Base-by-base conservation (phyloP, 2,888 invertebrate species). In the Monochamus alternatus region DNA sequence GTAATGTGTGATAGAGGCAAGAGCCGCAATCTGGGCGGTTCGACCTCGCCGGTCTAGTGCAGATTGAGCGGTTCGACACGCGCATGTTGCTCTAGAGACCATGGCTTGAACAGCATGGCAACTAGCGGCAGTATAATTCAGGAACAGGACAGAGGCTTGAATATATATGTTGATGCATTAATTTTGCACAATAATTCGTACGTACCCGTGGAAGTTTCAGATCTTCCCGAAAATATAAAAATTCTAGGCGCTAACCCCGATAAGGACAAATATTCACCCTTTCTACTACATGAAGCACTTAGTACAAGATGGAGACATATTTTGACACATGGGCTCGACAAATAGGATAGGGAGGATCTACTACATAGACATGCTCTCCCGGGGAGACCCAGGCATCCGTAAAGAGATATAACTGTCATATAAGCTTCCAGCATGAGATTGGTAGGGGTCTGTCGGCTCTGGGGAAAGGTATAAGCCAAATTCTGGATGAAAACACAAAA, bases 171-270 rank as follows among this genome's bases (percentile, higher is more conserved):
- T 1, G 22, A 22, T 22, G 22, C 22, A 22, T 22, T 22, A 0
- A 22, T 22, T 22, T 22, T 22, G 22, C 22, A 22, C 22, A 22
- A 22, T 22, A 1, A 22, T 22, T 22, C 22, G 22, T 0, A 22
- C 22, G 22, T 22, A 22, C 22, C 22, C 22, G 22, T 1, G 22
- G 22, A 22, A 22, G 22, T 22, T 22, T 22, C 22, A 22, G 22
- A 22, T 22, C 31, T 5, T 62, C 62, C 38, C n/a, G 66, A 67
- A 3, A 55, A 67, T 8, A 9, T 67, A n/a, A 38, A 38, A 9
- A 67, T 67, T 5, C 22, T 67, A 12, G 66, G 66, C 14, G 66
- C 52, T 12, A 52, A 67, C 55, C 32, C 52, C 1, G 2, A 5
- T 9, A 1, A 12, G 1, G 31, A 67, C n/a, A 47, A 65, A 9